Conservation (phyloP, 2,113 vertebrate species). For the Oophaga pumilio region DNA sequence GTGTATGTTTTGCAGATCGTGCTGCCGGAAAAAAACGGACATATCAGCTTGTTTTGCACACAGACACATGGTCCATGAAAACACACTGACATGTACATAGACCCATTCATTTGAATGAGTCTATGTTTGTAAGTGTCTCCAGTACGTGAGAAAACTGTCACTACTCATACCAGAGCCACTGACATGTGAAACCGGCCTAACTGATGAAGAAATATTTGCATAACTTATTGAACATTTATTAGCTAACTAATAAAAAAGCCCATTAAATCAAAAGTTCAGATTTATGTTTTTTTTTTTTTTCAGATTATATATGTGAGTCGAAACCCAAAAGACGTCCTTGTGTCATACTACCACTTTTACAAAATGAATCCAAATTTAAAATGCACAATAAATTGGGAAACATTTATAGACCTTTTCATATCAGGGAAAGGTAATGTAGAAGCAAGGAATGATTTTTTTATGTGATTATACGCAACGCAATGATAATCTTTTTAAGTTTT, state of each 20-base stretch:
- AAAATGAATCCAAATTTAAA: background rate
- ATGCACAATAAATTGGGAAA: conserved; percentile 62
- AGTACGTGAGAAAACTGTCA: no score
- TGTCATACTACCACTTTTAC: conserved; percentile 74
- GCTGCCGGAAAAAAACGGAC: no score
- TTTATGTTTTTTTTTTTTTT: background rate
- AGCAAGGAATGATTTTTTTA: background rate
- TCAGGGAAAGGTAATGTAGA: conserved; percentile 65
- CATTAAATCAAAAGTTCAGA: background rate
- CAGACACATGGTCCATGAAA: no score
- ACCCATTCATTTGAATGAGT: no score
- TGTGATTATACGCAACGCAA: background rate
- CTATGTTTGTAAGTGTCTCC: no score
- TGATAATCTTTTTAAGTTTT: background rate
- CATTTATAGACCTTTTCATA: conserved; percentile 70
- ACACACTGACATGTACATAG: no score
- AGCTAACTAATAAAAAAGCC: background rate
- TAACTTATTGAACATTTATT: background rate
- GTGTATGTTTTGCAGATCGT: no score
- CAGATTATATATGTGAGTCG: conserved; percentile 74
- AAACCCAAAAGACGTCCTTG: conserved; percentile 75
- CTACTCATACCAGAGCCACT: no score
- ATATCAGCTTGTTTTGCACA: no score
- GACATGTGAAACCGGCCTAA: no score
- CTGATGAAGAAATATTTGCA: no score